Conservation (phyloP, 1,140 invertebrate genomes). For the Cydia amplana region DNA sequence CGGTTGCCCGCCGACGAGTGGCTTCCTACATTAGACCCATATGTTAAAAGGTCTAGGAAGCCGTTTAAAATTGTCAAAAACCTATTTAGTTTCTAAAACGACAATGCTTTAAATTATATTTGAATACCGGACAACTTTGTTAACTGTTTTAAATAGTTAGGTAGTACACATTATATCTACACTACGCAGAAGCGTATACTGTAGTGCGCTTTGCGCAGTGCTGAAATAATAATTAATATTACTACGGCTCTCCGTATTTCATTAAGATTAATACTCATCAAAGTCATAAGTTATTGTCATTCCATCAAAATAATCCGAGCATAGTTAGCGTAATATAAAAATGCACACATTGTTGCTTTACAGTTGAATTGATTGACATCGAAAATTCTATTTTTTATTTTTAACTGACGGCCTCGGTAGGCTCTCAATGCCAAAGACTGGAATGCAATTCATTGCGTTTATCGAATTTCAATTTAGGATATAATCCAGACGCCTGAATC, state of each 20-base stretch:
- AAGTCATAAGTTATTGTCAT: neutral
- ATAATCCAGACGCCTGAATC: slow-evolving; percentile 27
- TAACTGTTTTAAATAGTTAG: neutral
- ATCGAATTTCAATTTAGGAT: slow-evolving; percentile 27
- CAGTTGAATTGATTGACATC: slow-evolving; percentile 5
- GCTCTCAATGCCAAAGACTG: slow-evolving; percentile 43
- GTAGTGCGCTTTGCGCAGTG: neutral
- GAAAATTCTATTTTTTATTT: slow-evolving; percentile 10
- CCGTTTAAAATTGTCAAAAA: neutral
- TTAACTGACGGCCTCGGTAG: slow-evolving; percentile 18
- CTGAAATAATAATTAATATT: neutral
- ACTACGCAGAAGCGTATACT: no score
- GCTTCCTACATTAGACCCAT: slow-evolving; percentile 49
- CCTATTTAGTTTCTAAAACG: neutral
- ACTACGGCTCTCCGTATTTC: neutral
- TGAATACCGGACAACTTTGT: neutral
- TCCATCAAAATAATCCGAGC: neutral
- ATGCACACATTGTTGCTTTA: neutral
- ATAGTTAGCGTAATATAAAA: neutral
- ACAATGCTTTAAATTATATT: neutral
- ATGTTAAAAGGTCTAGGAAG: slow-evolving; percentile 60
- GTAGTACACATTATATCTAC: neutral
- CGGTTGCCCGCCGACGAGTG: neutral
- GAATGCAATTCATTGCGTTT: slow-evolving; percentile 40
- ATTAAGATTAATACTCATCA: slow-evolving; percentile 2